phyloP scores from a whole-genome alignment of 2,888 invertebrate species.

The Agrotis exclamationis region DNA sequence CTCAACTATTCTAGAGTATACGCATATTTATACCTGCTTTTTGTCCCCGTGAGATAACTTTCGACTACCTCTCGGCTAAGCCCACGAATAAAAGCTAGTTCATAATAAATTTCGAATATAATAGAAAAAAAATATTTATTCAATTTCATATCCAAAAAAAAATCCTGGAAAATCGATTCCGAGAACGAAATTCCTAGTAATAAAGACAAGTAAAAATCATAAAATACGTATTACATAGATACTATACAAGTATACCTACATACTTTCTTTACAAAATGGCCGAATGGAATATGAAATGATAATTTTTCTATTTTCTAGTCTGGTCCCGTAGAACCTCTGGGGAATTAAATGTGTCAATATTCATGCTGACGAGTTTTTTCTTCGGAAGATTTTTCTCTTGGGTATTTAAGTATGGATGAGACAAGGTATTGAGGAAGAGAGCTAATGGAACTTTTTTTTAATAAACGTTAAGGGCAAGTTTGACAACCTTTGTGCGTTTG shows the following conservation, averaged over 20 bases:
- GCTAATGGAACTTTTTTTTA: background rate
- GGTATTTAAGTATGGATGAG: slow-evolving; percentile 13
- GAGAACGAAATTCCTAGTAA: slow-evolving; percentile 3
- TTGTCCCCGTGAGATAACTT: no score
- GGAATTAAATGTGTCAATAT: slow-evolving; percentile 65
- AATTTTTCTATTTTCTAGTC: slow-evolving; percentile 62
- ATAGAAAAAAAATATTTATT: no score
- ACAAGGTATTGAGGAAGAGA: background rate
- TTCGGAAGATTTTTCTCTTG: slow-evolving; percentile 32
- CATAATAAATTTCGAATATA: no score
- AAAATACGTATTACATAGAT: slow-evolving; percentile 14
- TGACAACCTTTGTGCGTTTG: no score
- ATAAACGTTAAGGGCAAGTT: no score
- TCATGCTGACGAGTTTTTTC: slow-evolving; percentile 56
- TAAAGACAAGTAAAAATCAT: slow-evolving; percentile 25
- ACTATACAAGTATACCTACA: slow-evolving; percentile 8
- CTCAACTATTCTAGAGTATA: no score
- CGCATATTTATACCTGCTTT: no score
- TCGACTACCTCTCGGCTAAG: no score
- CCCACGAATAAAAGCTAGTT: no score
- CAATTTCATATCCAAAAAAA: background rate
- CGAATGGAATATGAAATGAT: slow-evolving; percentile 58
- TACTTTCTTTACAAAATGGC: slow-evolving; percentile 14
- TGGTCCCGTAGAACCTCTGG: slow-evolving; percentile 42
- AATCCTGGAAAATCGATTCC: background rate